Percentiles rank a stretch among this genome's conserved stretches.
Conservation (phyloP, 2,113 vertebrate species). For the Zingel zingel region DNA sequence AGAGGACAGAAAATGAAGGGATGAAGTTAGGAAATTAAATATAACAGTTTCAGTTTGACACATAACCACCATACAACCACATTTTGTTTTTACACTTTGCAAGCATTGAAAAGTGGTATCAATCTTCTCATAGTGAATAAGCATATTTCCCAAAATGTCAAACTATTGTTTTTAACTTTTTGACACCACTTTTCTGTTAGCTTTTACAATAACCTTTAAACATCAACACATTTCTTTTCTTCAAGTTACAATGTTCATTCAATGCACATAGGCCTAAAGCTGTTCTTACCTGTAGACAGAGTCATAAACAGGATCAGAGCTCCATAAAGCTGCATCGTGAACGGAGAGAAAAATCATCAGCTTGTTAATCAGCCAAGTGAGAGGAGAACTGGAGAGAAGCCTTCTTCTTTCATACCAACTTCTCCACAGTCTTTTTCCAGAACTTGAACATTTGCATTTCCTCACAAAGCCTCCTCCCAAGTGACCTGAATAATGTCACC, state of each 20-base stretch:
- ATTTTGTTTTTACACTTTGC: background rate
- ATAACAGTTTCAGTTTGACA: background rate
- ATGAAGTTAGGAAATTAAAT: background rate
- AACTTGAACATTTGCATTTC: slow-evolving; percentile 50
- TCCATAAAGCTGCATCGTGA: slow-evolving; percentile 53
- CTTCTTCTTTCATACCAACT: background rate
- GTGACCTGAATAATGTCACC: slow-evolving; percentile 36
- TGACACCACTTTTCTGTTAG: background rate
- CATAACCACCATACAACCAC: background rate
- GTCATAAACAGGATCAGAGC: slow-evolving; percentile 48
- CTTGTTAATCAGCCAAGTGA: background rate
- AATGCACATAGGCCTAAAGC: background rate
- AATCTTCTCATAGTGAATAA: background rate
- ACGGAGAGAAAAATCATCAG: background rate
- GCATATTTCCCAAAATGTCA: background rate
- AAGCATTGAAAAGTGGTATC: background rate
- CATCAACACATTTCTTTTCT: background rate
- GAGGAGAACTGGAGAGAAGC: background rate
- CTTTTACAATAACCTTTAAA: background rate
- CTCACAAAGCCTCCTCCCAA: slow-evolving; percentile 13
- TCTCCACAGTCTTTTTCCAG: background rate
- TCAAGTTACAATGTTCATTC: background rate
- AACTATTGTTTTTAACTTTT: background rate
- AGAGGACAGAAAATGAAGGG: background rate
- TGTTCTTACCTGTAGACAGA: slow-evolving; percentile 64